phyloP scores from a whole-genome alignment of 2,888 invertebrate species.

The Unio pictorum region DNA sequence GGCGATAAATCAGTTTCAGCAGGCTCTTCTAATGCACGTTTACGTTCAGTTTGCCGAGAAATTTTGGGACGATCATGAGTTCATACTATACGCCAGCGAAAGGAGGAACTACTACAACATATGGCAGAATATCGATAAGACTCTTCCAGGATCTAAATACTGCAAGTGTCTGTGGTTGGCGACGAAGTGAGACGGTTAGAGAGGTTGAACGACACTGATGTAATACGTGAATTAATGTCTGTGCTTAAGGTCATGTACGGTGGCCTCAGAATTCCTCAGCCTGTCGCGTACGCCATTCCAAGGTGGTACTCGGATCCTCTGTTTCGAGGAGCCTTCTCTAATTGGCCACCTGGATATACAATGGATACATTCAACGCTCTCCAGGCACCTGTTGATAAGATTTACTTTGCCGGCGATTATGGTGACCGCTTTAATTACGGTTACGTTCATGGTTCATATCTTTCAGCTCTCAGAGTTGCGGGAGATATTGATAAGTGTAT shows the following conservation, averaged over 20 bases:
- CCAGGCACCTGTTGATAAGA: background rate
- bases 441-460: conserved; percentile 5
- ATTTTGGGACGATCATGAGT: conserved; percentile 6
- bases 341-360: conserved; percentile 4
- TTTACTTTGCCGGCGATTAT: conserved; percentile 4
- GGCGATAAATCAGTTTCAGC: conserved; percentile 4
- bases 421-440: background rate
- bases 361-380: background rate
- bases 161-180: background rate
- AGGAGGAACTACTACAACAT: background rate
- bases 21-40: conserved; percentile 1
- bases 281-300: background rate
- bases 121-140: background rate
- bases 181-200: background rate
- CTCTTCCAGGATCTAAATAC: background rate
- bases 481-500: conserved; percentile 1
- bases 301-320: conserved; percentile 1
- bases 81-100: conserved; percentile 4
- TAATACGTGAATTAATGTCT: background rate
- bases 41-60: conserved; percentile 3
- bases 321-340: conserved; percentile 1
- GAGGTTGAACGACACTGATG: background rate
- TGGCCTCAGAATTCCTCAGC: background rate
- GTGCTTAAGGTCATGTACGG: background rate
- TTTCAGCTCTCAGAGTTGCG: background rate